These are phyloP conservation scores for Acanthoscelides obtectus DNA, from an alignment of 2,888 invertebrate genomes.

Conservation along the genomic window DNA sequence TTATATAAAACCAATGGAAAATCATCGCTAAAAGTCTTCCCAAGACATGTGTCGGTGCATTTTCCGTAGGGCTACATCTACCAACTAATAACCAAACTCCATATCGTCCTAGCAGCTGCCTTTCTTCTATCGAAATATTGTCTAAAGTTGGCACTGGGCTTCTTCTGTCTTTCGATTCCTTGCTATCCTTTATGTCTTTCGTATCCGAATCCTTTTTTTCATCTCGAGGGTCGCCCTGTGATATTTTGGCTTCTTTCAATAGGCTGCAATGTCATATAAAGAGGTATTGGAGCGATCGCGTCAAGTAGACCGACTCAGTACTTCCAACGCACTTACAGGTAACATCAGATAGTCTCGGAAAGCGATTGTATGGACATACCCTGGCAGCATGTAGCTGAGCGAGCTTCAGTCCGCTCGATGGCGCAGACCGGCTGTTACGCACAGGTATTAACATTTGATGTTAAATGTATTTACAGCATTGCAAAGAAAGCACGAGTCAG, in stretches of 20 bases:
- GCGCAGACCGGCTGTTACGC: no score
- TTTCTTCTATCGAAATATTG: conserved; percentile 76
- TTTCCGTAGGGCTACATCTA: conserved; percentile 76
- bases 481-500: no score
- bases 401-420: no score
- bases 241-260: conserved; percentile 86
- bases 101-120: conserved; percentile 86
- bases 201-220: conserved; percentile 34
- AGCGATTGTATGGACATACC: no score
- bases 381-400: no score
- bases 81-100: conserved; percentile 97
- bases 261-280: conserved; percentile 50
- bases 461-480: no score
- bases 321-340: no score
- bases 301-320: no score
- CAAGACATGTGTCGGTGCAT: conserved; percentile 73
- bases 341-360: no score
- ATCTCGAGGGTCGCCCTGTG: conserved; percentile 63
- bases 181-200: conserved; percentile 25
- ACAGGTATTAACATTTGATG: no score
- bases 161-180: conserved; percentile 39
- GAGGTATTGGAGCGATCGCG: conserved; percentile 11
- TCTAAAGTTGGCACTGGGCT: conserved; percentile 53
- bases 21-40: conserved; percentile 92
- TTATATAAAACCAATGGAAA: conserved; percentile 99